Evolutionary conservation across 2,797 vertebrate species (phyloP).

Genomic region (Crypturellus tataupa): DNA sequence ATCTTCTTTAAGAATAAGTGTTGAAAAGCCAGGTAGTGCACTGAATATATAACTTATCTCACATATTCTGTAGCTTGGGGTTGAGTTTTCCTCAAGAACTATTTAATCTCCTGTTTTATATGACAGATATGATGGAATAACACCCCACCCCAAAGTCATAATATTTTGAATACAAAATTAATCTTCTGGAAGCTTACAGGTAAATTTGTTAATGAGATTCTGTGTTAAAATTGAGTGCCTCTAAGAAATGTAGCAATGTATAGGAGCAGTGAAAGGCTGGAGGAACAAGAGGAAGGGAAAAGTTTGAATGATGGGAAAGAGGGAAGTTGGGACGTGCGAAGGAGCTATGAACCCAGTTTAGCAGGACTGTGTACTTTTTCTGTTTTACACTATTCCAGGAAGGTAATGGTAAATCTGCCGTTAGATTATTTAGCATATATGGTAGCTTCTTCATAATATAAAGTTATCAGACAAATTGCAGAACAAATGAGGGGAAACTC

Average conservation of each 20-base stretch:
- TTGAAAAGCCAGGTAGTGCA: background rate
- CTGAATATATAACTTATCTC: background rate
- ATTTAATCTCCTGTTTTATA: background rate
- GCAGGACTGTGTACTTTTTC: background rate
- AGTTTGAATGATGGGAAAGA: background rate
- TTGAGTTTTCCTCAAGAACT: background rate
- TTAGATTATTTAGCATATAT: background rate
- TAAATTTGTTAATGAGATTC: background rate
- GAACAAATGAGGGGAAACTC: background rate
- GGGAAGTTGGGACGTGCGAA: background rate
- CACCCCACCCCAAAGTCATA: background rate
- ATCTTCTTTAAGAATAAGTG: background rate
- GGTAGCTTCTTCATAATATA: background rate
- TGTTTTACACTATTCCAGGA: background rate
- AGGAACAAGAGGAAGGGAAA: background rate
- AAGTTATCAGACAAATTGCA: background rate
- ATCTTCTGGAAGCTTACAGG: background rate
- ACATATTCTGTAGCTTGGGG: background rate
- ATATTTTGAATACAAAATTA: background rate
- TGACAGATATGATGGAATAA: background rate
- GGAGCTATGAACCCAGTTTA: background rate
- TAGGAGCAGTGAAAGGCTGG: background rate
- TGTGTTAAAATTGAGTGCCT: background rate
- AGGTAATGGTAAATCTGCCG: background rate
- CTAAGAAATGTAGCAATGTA: background rate